Base-by-base conservation (phyloP, 2,797 vertebrate genomes). In the Phrynocephalus guinanensis region DNA sequence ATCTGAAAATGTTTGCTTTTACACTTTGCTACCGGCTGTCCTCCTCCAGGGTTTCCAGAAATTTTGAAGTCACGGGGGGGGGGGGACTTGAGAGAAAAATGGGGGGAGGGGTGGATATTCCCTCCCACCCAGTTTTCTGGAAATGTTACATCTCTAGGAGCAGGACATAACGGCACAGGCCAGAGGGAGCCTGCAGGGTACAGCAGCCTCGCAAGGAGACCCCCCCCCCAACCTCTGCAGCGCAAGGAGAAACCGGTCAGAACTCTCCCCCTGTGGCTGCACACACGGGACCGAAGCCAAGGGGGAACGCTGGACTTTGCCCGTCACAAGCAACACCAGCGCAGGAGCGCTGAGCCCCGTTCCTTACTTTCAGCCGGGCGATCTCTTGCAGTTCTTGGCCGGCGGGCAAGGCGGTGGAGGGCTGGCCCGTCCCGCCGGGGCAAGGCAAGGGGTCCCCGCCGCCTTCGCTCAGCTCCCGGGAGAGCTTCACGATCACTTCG, bases 401-500 rank as follows among this genome's bases (percentile, higher is more conserved):
- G 56, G 72, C 73, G 1, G 91, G 90, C 6, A 78, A 15, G 0
- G 95, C 87, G 0, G 86, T 66, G 5, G 95, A 90, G 2, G 94
- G 90, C 16, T 96, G 91, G 0, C 92, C 89, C 4, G 60, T 8
- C 3, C 85, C 70, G 8, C 88, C 70, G 1, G 90, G 94, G 9
- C 88, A 86, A 3, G 93, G 89, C 76, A 10, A 30, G 28, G 77
- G 82, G 79, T 93, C 94, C 78, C 96, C 95, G n/a, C 96, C 95
- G n/a, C 96, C 95, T 50, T 96, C 94, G 0, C 97, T 98, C 0
- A 97, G 97, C 24, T 98, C 92, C 92, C 96, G 97, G 2, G 98
- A 99, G 68, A 99, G 96, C 91, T 98, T 99, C 82, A 99, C 98
- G 94, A 99, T 99, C 90, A 98, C 98, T 90, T 99, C 98, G 13